Base-by-base conservation (phyloP, 2,797 vertebrate species). In the Artibeus lituratus region DNA sequence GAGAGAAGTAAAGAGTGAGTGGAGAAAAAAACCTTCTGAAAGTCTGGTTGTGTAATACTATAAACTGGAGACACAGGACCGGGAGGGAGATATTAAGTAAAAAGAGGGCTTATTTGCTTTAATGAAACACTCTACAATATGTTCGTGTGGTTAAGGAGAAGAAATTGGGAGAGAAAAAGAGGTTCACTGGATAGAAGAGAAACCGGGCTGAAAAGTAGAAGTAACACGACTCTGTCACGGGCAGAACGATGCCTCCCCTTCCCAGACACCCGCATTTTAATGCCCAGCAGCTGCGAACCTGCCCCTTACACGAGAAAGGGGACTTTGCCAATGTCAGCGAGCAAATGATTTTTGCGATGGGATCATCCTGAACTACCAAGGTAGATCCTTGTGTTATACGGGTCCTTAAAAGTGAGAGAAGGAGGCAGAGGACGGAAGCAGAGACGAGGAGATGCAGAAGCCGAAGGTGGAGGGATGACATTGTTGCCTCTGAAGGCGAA, bases 371-470 rank as follows among this genome's bases (percentile, higher is more conserved):
- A 32, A 49, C n/a, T 22, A 29, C 59, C 55, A 4, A 4, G 6
- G 53, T 9, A n/a, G 53, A 26, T 24, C 26, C 55, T 0, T 18
- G 35, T 39, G 26, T 24, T 24, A 26, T 12, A 29, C 14, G 62
- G 35, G 7, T 12, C 44, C 35, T 76, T n/a, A 35, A 2, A 15
- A 2, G 19, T 21, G 55, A 76, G 10, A 59, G 49, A 55, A 53
- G 35, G 29, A 10, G 35, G 35, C 19, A 1, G 57, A 44, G 26
- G 29, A n/a, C 53, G 24, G 59, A 42, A 12, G 32, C n/a, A 0
- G 35, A 74, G 44, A 19, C 57, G 47, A 5, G 1, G 3, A 0
- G 4, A 6, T 0, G 9, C 3, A 10, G n/a, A 49, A n/a, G 62
- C 7, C 19, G 24, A 74, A 15, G 55, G 10, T 22, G 35, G 22